These are phyloP conservation scores for Megamerina dolium DNA, from an alignment of 2,888 invertebrate species.

Conservation along the genomic window DNA sequence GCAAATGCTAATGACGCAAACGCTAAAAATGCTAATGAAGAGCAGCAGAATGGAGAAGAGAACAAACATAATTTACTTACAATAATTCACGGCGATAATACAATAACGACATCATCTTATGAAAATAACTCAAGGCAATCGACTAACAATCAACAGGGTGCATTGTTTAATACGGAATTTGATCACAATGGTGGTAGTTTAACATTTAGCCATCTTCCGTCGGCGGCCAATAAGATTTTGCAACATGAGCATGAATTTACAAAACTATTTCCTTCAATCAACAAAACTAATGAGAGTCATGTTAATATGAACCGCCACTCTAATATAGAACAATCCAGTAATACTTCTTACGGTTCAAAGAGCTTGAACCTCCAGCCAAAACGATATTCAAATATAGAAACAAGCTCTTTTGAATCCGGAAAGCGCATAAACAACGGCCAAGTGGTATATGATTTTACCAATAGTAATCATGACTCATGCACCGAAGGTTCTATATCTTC, in stretches of 20 bases:
- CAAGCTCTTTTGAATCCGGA: constrained; percentile 37
- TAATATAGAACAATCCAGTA: constrained; percentile 35
- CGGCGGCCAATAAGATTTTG: too few species aligned
- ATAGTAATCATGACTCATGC: constrained; percentile 32
- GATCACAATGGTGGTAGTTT: too few species aligned
- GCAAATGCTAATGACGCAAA: constrained; percentile 25
- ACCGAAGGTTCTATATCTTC: constrained; percentile 27
- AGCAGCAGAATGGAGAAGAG: constrained; percentile 39
- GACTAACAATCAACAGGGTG: constrained; percentile 15
- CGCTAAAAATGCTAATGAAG: constrained; percentile 26
- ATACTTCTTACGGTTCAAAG: constrained; percentile 24
- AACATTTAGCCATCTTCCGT: too few species aligned
- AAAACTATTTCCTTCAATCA: constrained; percentile 38
- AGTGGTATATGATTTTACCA: constrained; percentile 40
- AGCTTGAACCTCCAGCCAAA: constrained; percentile 32
- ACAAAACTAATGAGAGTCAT: too few species aligned
- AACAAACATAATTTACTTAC: constrained; percentile 57
- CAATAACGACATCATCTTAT: constrained; percentile 30
- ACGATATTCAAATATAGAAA: constrained; percentile 47
- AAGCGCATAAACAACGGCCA: constrained; percentile 47
- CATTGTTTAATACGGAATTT: too few species aligned
- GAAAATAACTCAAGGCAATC: constrained; percentile 45
- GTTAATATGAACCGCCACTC: constrained; percentile 47
- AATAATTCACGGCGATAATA: constrained; percentile 52
- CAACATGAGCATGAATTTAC: too few species aligned